Evolutionary conservation across 2,888 invertebrate genomes (phyloP), one percentile per base, ranked within the genome.

Genomic region (Epinotia brunnichana): DNA sequence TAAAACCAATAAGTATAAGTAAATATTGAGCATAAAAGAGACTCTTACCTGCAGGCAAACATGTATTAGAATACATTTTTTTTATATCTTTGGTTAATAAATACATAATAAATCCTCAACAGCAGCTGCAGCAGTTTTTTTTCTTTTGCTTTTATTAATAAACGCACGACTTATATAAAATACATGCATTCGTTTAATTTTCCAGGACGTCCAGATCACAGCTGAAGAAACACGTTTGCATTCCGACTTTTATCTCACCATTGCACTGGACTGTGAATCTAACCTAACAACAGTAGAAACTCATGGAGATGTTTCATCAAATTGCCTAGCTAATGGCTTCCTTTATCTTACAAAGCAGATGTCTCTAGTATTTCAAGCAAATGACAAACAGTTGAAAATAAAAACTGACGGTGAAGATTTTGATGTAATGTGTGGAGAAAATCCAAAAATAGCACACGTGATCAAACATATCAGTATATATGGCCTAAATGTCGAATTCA

Each of bases 241-340:
- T 9, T 88, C 92, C 2, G 73, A 80, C 11, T 87, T 85, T 69
- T 81, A 88, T 0, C 69, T 91, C 0, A 84, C 83, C 13, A 81
- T 93, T 3, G 93, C 91, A 21, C 79, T 93, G 24, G 77, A 86
- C 19, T 91, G 91, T 76, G 77, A 78, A 69, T 78, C 70, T 0
- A 51, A 63, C 5, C 80, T 80, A 48, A 74, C 64, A 3, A 79
- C 78, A n/a, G 62, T 73, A 29, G 70, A 76, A 41, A 48, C 63
- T 39, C 60, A 69, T n/a, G 15, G 48, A 44, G 74, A 24, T 19
- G 9, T 21, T 29, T 21, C 75, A 21, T 75, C 78, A 61, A 21
- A 64, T 10, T 86, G 86, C 68, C 35, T 76, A 11, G 91, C 91
- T 0, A 61, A 75, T n/a, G 93, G 93, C 0, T 78, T 81, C 17